Percentiles rank a stretch among this genome's conserved stretches.
phyloP scores from a whole-genome alignment of 1,140 invertebrate species.

The Pseudomyrmex flavicornis region DNA sequence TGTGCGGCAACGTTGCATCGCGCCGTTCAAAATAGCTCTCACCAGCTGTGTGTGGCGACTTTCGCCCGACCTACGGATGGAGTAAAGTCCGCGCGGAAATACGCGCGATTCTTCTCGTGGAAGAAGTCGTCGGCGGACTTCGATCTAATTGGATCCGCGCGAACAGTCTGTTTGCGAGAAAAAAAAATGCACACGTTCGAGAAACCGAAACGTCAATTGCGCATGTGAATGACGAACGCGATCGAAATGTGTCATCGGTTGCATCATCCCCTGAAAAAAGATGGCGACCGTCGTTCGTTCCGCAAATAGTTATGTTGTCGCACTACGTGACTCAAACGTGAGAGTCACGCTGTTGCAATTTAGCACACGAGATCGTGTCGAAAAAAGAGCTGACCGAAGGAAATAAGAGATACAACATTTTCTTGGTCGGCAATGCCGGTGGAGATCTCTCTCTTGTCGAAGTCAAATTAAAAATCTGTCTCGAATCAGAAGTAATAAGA shows the following conservation, averaged over 20 bases:
- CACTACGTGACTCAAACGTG: slow-evolving; percentile 44
- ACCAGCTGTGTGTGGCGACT: slow-evolving; percentile 69
- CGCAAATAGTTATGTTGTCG: slow-evolving; percentile 52
- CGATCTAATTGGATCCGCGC: background rate
- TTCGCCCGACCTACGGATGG: slow-evolving; percentile 71
- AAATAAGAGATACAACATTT: too few relatives aligned
- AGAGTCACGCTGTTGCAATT: background rate
- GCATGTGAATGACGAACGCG: background rate
- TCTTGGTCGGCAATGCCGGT: too few relatives aligned
- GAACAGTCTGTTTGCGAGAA: background rate
- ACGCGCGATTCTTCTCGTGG: slow-evolving; percentile 4
- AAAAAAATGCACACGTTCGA: background rate
- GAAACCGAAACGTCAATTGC: background rate
- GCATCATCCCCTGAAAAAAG: slow-evolving; percentile 64
- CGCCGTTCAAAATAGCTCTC: slow-evolving; percentile 77
- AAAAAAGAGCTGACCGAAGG: background rate
- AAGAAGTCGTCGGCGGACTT: background rate
- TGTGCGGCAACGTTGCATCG: slow-evolving; percentile 68
- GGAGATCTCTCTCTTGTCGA: background rate
- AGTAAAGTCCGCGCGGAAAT: slow-evolving; percentile 36
- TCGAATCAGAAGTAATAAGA: background rate
- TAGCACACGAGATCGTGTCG: background rate
- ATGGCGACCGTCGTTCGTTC: slow-evolving; percentile 53
- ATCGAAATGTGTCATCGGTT: slow-evolving; percentile 71
- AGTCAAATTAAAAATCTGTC: background rate